phyloP scores from a whole-genome alignment of 2,113 vertebrate species.

The Alligator sinensis region DNA sequence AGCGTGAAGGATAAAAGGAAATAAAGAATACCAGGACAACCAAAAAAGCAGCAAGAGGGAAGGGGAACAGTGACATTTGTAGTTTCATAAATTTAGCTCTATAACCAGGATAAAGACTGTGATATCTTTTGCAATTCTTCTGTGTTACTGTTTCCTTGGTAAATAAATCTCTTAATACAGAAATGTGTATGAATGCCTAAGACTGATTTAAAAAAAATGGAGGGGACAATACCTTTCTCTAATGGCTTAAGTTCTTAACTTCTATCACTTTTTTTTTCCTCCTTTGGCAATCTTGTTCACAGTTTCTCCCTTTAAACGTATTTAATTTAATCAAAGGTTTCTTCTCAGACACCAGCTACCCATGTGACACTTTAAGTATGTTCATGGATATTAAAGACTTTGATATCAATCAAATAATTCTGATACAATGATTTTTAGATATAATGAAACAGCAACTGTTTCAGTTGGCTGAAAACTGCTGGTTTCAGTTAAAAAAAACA shows the following conservation, averaged over 20 bases:
- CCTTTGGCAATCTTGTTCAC: not conserved
- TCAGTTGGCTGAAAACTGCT: not conserved
- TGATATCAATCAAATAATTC: not conserved
- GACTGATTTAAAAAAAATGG: slow-evolving; percentile 36
- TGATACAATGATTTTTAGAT: not conserved
- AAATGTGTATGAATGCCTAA: not conserved
- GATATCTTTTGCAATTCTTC: not conserved
- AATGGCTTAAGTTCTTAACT: slow-evolving; percentile 42
- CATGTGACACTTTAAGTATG: too few relatives aligned
- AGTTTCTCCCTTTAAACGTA: not conserved
- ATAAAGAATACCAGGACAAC: not conserved
- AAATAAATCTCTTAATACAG: not conserved
- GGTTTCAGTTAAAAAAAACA: not conserved
- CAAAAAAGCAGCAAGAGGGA: not conserved
- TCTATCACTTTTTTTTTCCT: slow-evolving; percentile 34
- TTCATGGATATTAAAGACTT: not conserved
- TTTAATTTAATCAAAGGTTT: not conserved
- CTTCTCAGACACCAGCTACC: not conserved
- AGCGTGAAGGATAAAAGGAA: not conserved
- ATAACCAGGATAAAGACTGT: not conserved
- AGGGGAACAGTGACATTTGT: not conserved
- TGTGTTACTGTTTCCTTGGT: not conserved
- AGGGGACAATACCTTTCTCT: not conserved
- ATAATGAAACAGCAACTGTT: not conserved
- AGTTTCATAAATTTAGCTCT: not conserved